Evolutionary conservation across 2,113 vertebrate species (phyloP), one percentile per base, ranked within the genome.

Genomic region (Ptilorrhoa leucosticta): DNA sequence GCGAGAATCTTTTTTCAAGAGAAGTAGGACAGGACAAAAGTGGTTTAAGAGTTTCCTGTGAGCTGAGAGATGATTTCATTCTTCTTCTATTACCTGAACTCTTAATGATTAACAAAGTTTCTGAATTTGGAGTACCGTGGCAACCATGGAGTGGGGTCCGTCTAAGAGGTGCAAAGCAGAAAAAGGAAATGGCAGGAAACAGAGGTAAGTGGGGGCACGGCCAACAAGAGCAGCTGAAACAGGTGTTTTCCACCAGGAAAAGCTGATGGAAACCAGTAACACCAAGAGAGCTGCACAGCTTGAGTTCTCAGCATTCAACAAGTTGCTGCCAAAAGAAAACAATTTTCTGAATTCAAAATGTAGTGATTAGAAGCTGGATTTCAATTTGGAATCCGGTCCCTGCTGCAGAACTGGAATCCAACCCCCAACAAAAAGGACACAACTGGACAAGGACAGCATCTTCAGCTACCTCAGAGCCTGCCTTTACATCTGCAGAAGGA

Each of bases 121-220:
- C 42, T 76, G 47, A 11, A 24, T 70, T 51, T 37, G 45, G 4
- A 66, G n/a, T 3, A 26, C 3, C 60, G 5, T 4, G 7, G 48
- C 7, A 44, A 2, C 13, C 9, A n/a, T 15, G 39, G 13, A 50
- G 17, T 31, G 27, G 57, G 7, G 16, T 53, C 11, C 17, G 56
- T 6, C 23, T 23, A 21, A 28, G 47, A 66, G 3, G 11, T 42
- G 2, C 2, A 23, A 48, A 83, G 23, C 30, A 72, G 48, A n/a
- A 51, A 68, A 78, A 40, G 4, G 11, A 66, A 50, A 27, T 11
- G 2, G 1, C 12, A 42, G 26, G 9, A 63, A 80, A 35, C 0
- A 35, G 18, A n/a, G 4, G 6, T 13, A 35, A 50, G 14, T 22
- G 14, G 6, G 18, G n/a, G 0, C 7, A 27, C 5, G 28, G 13